phyloP scores from a whole-genome alignment of 2,888 invertebrate genomes.

The Mechanitis messenoides region DNA sequence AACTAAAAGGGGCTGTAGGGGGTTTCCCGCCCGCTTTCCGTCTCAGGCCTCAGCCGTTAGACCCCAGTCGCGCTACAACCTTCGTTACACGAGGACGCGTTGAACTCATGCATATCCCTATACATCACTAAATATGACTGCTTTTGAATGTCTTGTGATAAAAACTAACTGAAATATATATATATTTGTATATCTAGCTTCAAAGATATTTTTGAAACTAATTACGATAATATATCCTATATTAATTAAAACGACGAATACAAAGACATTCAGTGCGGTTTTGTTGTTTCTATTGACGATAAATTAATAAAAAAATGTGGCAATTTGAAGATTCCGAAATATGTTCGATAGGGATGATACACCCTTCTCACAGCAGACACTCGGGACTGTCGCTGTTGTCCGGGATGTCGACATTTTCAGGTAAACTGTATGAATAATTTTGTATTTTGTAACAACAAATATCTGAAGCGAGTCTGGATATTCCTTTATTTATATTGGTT shows the following conservation, averaged over 20 bases:
- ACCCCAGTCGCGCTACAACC: conserved; percentile 66
- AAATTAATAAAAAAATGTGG: conserved; percentile 72
- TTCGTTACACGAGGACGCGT: conserved; percentile 53
- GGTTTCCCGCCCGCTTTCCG: conserved; percentile 22
- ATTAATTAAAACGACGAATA: conserved; percentile 8
- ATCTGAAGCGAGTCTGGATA: neutral
- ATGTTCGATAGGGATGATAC: conserved; percentile 90
- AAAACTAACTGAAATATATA: conserved; percentile 27
- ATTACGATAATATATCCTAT: neutral
- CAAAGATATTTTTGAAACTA: neutral
- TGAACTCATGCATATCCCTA: conserved; percentile 44
- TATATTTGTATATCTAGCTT: conserved; percentile 14
- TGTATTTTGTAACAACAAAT: neutral
- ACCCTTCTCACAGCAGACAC: conserved; percentile 80
- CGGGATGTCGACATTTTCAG: conserved; percentile 67
- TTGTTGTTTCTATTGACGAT: conserved; percentile 21
- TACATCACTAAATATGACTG: conserved; percentile 56
- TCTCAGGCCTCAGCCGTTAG: conserved; percentile 24
- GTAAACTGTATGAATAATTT: conserved; percentile 35
- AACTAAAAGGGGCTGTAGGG: conserved; percentile 28
- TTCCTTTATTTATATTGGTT: neutral
- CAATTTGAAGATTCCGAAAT: conserved; percentile 84
- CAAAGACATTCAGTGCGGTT: conserved; percentile 13
- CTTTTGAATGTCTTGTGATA: conserved; percentile 48
- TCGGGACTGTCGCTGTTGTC: conserved; percentile 80